phyloP scores from a whole-genome alignment of 2,797 vertebrate genomes.

The Enteromius argenteus region DNA sequence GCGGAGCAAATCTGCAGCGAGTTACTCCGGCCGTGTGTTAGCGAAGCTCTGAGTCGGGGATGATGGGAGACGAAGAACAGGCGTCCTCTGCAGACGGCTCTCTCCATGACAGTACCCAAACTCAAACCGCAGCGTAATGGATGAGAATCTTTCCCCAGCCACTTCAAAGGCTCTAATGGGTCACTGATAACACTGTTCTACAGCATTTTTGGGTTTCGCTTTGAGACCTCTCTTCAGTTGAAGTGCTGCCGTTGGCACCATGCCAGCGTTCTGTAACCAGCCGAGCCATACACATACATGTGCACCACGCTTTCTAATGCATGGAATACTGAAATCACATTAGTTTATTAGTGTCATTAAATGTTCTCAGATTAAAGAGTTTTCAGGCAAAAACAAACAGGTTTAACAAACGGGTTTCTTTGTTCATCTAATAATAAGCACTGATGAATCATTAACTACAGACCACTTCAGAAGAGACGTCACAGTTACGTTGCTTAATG shows the following conservation, averaged over 20 bases:
- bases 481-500: too few relatives aligned
- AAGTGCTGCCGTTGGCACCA: slow-evolving; percentile 49
- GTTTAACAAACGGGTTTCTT: not conserved
- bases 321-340: not conserved
- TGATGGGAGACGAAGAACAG: slow-evolving; percentile 82
- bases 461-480: not conserved
- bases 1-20: slow-evolving; percentile 55
- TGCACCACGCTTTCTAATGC: not conserved
- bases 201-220: slow-evolving; percentile 51
- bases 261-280: slow-evolving; percentile 27
- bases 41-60: slow-evolving; percentile 56
- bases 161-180: slow-evolving; percentile 88
- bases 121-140: slow-evolving; percentile 60
- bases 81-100: slow-evolving; percentile 71
- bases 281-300: not conserved
- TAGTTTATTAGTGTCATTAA: not conserved
- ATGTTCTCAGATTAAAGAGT: not conserved
- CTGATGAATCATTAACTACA: not conserved
- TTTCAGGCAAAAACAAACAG: not conserved
- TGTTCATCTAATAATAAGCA: not conserved
- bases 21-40: slow-evolving; percentile 56
- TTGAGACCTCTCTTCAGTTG: slow-evolving; percentile 40
- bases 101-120: slow-evolving; percentile 59
- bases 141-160: slow-evolving; percentile 67
- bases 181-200: slow-evolving; percentile 80